A percentile compares a stretch with the other conserved stretches of the same genome.
Evolutionary conservation across 2,888 invertebrate species (phyloP).

Genomic region (Brachylomia viminalis): DNA sequence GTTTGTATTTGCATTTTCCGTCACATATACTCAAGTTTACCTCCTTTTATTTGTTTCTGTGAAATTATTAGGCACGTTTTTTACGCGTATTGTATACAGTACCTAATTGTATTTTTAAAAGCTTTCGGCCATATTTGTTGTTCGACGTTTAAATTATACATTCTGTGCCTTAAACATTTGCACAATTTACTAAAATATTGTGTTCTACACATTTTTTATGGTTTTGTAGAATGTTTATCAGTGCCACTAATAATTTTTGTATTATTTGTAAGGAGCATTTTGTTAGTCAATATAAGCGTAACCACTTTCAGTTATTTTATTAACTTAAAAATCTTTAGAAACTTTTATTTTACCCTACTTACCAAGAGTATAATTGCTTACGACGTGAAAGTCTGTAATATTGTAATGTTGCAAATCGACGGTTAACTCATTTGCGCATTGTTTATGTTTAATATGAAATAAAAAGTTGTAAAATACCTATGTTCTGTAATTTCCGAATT

Average conservation of each 20-base stretch:
- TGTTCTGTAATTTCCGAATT: slow-evolving; percentile 46
- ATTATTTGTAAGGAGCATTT: slow-evolving; percentile 82
- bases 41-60: slow-evolving; percentile 56
- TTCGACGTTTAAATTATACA: slow-evolving; percentile 66
- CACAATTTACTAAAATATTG: slow-evolving; percentile 77
- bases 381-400: slow-evolving; percentile 70
- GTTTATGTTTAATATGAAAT: slow-evolving; percentile 88
- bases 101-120: slow-evolving; percentile 63
- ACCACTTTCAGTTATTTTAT: slow-evolving; percentile 78
- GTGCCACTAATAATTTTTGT: slow-evolving; percentile 83
- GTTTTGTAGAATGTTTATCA: slow-evolving; percentile 73
- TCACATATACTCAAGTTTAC: slow-evolving; percentile 60
- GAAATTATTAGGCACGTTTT: slow-evolving; percentile 61
- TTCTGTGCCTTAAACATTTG: slow-evolving; percentile 81
- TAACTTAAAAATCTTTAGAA: slow-evolving; percentile 73
- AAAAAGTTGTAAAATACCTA: slow-evolving; percentile 81
- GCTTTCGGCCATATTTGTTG: slow-evolving; percentile 66
- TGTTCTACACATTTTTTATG: slow-evolving; percentile 56
- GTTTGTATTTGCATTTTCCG: slow-evolving; percentile 46
- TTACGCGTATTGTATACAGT: slow-evolving; percentile 57
- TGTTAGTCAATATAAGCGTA: slow-evolving; percentile 84
- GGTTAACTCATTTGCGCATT: slow-evolving; percentile 87
- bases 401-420: slow-evolving; percentile 80
- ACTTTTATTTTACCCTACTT: slow-evolving; percentile 76
- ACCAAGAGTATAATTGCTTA: slow-evolving; percentile 74